Percentiles rank a stretch among this genome's conserved stretches.
phyloP scores from a whole-genome alignment of 2,888 invertebrate species.

The Eretmocerus hayati region DNA sequence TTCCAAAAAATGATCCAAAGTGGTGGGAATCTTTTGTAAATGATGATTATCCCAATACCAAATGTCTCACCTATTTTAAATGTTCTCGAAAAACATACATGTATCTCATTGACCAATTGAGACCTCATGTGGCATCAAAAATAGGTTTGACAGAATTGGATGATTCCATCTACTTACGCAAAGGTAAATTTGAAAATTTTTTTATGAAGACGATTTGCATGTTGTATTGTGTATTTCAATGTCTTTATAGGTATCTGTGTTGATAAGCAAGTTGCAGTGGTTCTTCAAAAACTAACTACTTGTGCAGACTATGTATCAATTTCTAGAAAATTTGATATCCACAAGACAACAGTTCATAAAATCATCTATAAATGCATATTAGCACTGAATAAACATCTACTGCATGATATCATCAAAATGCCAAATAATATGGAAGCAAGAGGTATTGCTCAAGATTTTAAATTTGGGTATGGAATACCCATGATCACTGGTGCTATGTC shows the following conservation, averaged over 20 bases:
- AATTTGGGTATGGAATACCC: conserved; percentile 28
- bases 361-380: conserved; percentile 28
- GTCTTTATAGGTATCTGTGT: conserved; percentile 24
- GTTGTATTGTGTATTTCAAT: background rate
- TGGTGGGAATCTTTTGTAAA: conserved; percentile 30
- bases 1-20: conserved; percentile 5
- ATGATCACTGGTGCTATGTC: conserved; percentile 34
- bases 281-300: conserved; percentile 24
- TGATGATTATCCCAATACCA: conserved; percentile 23
- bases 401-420: conserved; percentile 27
- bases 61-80: conserved; percentile 25
- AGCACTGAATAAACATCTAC: conserved; percentile 29
- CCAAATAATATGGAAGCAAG: conserved; percentile 28
- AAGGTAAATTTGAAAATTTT: conserved; percentile 5
- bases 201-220: background rate
- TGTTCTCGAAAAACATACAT: conserved; percentile 30
- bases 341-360: conserved; percentile 28
- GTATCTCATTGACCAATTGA: conserved; percentile 23
- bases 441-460: conserved; percentile 26
- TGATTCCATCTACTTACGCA: conserved; percentile 7
- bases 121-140: conserved; percentile 25
- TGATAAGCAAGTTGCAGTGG: conserved; percentile 28
- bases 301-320: conserved; percentile 23
- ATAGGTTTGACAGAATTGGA: conserved; percentile 18
- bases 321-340: conserved; percentile 27